These are phyloP conservation scores for Napeogenes sylphis DNA, from an alignment of 2,888 invertebrate genomes.

Conservation along the genomic window DNA sequence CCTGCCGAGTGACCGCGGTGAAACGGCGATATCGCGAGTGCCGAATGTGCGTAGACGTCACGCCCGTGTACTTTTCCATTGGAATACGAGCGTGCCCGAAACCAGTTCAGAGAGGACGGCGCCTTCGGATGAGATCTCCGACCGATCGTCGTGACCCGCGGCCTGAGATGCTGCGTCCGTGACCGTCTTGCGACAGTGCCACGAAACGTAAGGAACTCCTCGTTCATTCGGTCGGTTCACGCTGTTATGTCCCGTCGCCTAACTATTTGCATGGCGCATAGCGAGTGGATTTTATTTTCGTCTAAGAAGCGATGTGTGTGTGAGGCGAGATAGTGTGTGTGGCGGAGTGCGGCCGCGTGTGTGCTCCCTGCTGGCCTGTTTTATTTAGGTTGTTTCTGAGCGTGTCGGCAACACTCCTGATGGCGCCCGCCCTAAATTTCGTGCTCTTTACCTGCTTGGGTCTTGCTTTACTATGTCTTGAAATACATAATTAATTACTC, in stretches of 20 bases:
- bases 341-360: slow-evolving; percentile 34
- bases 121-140: slow-evolving; percentile 67
- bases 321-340: slow-evolving; percentile 37
- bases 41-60: slow-evolving; percentile 67
- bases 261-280: slow-evolving; percentile 76
- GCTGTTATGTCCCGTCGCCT: slow-evolving; percentile 58
- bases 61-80: slow-evolving; percentile 67
- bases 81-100: slow-evolving; percentile 58
- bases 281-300: slow-evolving; percentile 77
- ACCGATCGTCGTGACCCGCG: slow-evolving; percentile 61
- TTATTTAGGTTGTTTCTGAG: slow-evolving; percentile 72
- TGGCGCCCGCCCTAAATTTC: slow-evolving; percentile 36
- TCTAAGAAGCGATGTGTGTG: slow-evolving; percentile 68
- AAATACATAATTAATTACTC: too few species aligned
- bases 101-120: slow-evolving; percentile 65
- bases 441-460: slow-evolving; percentile 32
- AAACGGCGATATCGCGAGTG: slow-evolving; percentile 66
- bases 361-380: slow-evolving; percentile 67
- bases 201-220: slow-evolving; percentile 76
- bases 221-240: slow-evolving; percentile 64
- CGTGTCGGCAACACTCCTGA: slow-evolving; percentile 47
- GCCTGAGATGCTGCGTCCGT: slow-evolving; percentile 75
- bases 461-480: neutral
- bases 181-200: slow-evolving; percentile 74
- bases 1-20: slow-evolving; percentile 68